Base-by-base conservation (phyloP, 2,888 invertebrate genomes). In the Drosophila lacicola region DNA sequence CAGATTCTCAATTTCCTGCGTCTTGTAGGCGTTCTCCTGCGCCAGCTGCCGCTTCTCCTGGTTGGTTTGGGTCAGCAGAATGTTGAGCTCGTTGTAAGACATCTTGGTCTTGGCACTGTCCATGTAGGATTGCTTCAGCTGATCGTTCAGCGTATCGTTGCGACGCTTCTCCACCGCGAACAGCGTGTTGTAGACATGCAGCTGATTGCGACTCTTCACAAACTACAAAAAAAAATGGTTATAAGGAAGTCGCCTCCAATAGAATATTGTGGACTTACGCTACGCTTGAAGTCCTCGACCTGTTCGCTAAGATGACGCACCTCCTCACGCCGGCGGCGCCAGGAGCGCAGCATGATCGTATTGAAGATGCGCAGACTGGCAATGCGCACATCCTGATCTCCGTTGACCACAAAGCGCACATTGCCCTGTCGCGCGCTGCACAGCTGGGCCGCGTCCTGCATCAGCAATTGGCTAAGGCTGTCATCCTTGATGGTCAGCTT, bases 351-450 rank as follows among this genome's bases (percentile, higher is more conserved):
- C 90, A 92, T 91, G 11, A 92, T 89, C 0, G 89, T 88, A 5
- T 91, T 90, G 25, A 91, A 91, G n/a, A 92, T 84, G 14, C 87
- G 88, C 81, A 92, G 78, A 3, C 91, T 90, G 25, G 92, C 92
- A 11, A 88, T 63, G 42, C 87, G 90, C 5, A 88, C 61, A 55
- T 88, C 86, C 58, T 88, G 84, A 6, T 77, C 72, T 2, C 50
- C 69, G 2, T 71, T 70, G 29, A 85, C 65, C 11, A 70, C 71
- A 53, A 69, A 79, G 2, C 68, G 78, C 2, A 75, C 49, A 11
- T 67, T 60, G 0, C 71, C 69, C 3, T 75, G 71, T 2, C 62
- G 47, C 0, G 39, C 4, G 5, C 58, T 39, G 39, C 69, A 73
- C 1, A 82, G 13, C 14, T 70, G 66, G 0, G 68, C 49, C 0